Percentiles rank a stretch among this genome's conserved stretches.
These are phyloP conservation scores for Synergus laeviventris DNA, from an alignment of 2,888 invertebrate genomes.

Conservation along the genomic window DNA sequence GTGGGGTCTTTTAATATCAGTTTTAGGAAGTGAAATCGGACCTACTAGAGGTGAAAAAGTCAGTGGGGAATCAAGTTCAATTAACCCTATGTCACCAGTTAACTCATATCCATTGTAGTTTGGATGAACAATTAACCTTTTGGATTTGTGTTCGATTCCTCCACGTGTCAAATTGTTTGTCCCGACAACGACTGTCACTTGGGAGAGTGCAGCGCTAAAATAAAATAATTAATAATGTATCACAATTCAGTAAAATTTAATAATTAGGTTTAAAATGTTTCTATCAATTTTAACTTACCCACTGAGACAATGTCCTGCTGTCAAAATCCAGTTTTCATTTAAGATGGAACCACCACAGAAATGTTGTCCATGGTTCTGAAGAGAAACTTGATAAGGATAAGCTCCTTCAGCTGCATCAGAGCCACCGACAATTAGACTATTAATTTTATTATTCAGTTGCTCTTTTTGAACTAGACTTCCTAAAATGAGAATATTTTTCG, in stretches of 20 bases:
- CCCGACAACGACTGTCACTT: background rate
- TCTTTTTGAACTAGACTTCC: background rate
- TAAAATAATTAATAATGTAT: background rate
- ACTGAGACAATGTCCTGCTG: constrained; percentile 78
- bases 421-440: constrained; percentile 70
- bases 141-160: background rate
- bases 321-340: constrained; percentile 77
- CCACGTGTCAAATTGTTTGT: background rate
- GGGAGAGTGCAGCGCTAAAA: background rate
- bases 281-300: constrained; percentile 65
- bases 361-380: constrained; percentile 73
- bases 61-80: background rate
- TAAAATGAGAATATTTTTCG: too few species aligned
- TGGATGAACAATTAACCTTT: background rate
- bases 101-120: background rate
- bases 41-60: background rate
- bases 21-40: background rate
- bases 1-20: background rate
- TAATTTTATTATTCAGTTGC: background rate
- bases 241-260: background rate
- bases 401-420: constrained; percentile 77
- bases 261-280: constrained; percentile 56
- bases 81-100: background rate
- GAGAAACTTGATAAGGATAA: constrained; percentile 77
- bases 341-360: constrained; percentile 80